A percentile compares a stretch with the other conserved stretches of the same genome.
These are phyloP conservation scores for western clawed frog (Xenopus tropicalis) DNA, from an alignment of 2,113 vertebrate species.

Conservation along the genomic window UCB_Xtro_10.0 CM004443.2:140078001-140078500, in stretches of 20 bases:
- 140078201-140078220: conserved; percentile 23
- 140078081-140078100: conserved; percentile 14
- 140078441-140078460: too few species aligned
- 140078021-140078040: neutral
- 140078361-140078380: too few species aligned
- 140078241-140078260: neutral
- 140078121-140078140: conserved; percentile 43
- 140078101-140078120: conserved; percentile 29
- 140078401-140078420: too few species aligned
- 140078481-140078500: too few species aligned
- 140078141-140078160: conserved; percentile 38
- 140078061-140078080: neutral
- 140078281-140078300: too few species aligned
- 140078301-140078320: too few species aligned
- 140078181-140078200: neutral
- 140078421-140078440: too few species aligned
- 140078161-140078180: conserved; percentile 31
- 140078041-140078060: neutral
- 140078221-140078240: neutral
- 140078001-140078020: neutral
- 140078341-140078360: too few species aligned
- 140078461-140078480: too few species aligned
- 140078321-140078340: too few species aligned
- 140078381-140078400: too few species aligned
- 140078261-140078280: neutral